These are phyloP conservation scores for Acipenser transmontanus DNA, from an alignment of 2,797 vertebrate species.

Conservation along the genomic window DNA sequence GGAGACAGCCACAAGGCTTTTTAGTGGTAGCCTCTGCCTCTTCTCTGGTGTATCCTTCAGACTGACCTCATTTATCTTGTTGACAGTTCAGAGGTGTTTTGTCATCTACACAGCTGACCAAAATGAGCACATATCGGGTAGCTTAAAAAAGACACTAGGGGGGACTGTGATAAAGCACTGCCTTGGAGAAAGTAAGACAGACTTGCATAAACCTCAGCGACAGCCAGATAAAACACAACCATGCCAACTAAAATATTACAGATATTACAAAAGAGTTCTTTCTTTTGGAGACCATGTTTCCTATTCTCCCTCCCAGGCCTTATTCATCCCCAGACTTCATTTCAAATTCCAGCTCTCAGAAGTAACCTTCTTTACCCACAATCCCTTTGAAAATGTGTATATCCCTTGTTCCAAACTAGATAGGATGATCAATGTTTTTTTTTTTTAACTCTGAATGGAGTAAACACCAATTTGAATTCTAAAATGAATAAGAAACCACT, in stretches of 20 bases:
- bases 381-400: too few relatives aligned
- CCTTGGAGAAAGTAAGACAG: background rate
- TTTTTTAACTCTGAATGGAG: too few relatives aligned
- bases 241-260: constrained; percentile 3
- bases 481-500: too few relatives aligned
- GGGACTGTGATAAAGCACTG: background rate
- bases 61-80: constrained; percentile 15
- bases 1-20: background rate
- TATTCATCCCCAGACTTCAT: too few relatives aligned
- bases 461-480: too few relatives aligned
- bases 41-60: constrained; percentile 4
- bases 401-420: too few relatives aligned
- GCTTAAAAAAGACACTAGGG: background rate
- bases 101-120: constrained; percentile 7
- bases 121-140: constrained; percentile 6
- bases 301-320: too few relatives aligned
- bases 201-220: background rate
- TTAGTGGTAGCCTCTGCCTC: background rate
- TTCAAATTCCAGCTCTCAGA: too few relatives aligned
- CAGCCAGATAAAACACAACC: constrained; percentile 8
- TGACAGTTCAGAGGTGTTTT: constrained; percentile 6
- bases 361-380: too few relatives aligned
- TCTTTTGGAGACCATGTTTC: too few relatives aligned
- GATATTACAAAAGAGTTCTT: background rate
- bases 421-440: too few relatives aligned